Conservation (phyloP, 2,797 vertebrate species). For the Myotis daubentonii region DNA sequence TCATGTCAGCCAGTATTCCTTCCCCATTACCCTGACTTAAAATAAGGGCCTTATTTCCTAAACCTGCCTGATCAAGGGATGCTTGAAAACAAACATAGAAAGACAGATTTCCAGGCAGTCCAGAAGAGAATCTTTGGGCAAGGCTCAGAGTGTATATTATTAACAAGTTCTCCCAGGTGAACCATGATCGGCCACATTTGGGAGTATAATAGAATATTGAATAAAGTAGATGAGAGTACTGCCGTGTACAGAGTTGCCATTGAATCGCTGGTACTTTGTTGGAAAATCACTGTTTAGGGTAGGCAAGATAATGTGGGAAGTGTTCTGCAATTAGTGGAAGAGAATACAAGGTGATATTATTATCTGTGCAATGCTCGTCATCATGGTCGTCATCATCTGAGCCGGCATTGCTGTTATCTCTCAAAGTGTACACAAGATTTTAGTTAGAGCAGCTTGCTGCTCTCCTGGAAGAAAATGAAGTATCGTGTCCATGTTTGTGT, state of each 20-base stretch:
- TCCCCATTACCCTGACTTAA: background rate
- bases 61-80: background rate
- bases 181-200: background rate
- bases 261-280: background rate
- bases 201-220: background rate
- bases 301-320: constrained; percentile 14
- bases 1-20: background rate
- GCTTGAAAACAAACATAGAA: background rate
- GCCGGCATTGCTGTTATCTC: constrained; percentile 28
- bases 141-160: background rate
- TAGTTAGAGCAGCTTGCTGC: background rate
- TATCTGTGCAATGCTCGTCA: constrained; percentile 58
- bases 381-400: background rate
- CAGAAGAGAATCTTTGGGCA: background rate
- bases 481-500: background rate
- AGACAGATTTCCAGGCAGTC: background rate
- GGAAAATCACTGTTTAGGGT: background rate
- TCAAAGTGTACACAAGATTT: constrained; percentile 59
- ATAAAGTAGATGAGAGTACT: background rate
- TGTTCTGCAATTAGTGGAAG: background rate
- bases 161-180: background rate
- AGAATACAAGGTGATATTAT: constrained; percentile 60
- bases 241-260: background rate
- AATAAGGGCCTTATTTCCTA: background rate
- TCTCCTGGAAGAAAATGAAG: constrained; percentile 33